Evolutionary conservation across 2,113 vertebrate species (phyloP).

Genomic region (Gymnobelideus leadbeateri): DNA sequence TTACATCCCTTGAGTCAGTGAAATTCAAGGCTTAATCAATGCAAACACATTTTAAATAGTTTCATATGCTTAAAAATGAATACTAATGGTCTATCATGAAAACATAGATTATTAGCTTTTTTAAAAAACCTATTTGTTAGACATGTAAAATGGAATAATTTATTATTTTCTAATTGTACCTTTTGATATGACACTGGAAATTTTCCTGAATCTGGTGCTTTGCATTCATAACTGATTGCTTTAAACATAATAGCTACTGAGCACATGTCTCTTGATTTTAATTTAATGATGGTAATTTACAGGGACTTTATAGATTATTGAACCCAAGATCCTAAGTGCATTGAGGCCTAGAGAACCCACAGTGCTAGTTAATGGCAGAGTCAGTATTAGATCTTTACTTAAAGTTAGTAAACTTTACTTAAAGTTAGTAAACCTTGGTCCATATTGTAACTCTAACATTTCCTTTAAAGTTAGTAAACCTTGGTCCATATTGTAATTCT

Average conservation of each 20-base stretch:
- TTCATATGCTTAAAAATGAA: neutral
- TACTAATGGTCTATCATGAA: neutral
- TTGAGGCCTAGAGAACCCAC: neutral
- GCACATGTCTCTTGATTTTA: neutral
- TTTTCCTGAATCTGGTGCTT: neutral
- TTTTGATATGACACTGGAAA: neutral
- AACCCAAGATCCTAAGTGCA: constrained; percentile 2
- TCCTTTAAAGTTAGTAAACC: neutral
- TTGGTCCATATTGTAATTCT: neutral
- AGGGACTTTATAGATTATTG: constrained; percentile 22
- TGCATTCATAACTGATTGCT: neutral
- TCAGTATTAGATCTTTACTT: neutral
- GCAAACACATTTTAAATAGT: neutral
- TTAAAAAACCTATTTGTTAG: neutral
- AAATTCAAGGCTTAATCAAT: neutral
- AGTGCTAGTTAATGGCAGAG: constrained; percentile 2
- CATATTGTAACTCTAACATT: neutral
- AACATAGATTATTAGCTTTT: neutral
- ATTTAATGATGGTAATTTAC: neutral
- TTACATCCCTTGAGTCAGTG: neutral
- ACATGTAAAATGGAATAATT: neutral
- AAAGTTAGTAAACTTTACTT: neutral
- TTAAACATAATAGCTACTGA: neutral
- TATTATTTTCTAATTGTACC: constrained; percentile 1
- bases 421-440: neutral